Evolutionary conservation across 2,797 vertebrate species (phyloP).

Genomic region (Aeoliscus strigatus): DNA sequence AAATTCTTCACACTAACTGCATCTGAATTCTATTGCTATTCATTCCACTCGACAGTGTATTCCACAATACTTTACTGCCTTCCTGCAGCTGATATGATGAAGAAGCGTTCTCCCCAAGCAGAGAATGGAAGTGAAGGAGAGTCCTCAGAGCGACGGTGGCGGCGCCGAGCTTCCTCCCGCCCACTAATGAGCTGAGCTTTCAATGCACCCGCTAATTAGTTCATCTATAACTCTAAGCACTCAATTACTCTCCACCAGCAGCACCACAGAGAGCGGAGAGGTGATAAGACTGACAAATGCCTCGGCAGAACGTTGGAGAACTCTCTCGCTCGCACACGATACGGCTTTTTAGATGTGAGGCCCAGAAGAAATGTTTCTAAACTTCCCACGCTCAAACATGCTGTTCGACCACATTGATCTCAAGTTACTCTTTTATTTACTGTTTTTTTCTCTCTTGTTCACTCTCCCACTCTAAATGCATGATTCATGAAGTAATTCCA

Average conservation of each 20-base stretch:
- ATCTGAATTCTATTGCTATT: no score
- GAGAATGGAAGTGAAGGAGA: conserved; percentile 54
- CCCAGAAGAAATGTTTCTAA: conserved; percentile 50
- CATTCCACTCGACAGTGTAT: no score
- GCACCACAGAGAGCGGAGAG: conserved; percentile 56
- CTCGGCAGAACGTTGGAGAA: conserved; percentile 41
- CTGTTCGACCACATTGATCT: conserved; percentile 51
- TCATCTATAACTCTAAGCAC: conserved; percentile 77
- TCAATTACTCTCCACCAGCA: conserved; percentile 70
- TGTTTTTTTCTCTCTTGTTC: conserved; percentile 20
- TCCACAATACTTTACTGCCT: no score
- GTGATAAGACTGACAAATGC: conserved; percentile 72
- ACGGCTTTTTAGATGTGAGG: conserved; percentile 40
- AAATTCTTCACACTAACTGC: no score
- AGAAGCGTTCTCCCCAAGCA: conserved; percentile 30
- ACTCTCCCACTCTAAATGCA: conserved; percentile 24
- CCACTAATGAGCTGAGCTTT: conserved; percentile 73
- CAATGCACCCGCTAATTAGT: conserved; percentile 71
- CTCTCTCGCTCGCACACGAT: conserved; percentile 14
- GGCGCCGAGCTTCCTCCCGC: conserved; percentile 53
- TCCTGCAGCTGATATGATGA: conserved; percentile 45
- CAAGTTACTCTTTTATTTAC: conserved; percentile 30
- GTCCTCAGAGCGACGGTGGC: conserved; percentile 57
- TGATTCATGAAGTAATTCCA: conserved; percentile 11
- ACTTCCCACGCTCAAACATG: conserved; percentile 61